Percentiles rank a stretch among this genome's conserved stretches.
phyloP scores from a whole-genome alignment of 2,888 invertebrate species.

The Fissipunctia ypsillon region DNA sequence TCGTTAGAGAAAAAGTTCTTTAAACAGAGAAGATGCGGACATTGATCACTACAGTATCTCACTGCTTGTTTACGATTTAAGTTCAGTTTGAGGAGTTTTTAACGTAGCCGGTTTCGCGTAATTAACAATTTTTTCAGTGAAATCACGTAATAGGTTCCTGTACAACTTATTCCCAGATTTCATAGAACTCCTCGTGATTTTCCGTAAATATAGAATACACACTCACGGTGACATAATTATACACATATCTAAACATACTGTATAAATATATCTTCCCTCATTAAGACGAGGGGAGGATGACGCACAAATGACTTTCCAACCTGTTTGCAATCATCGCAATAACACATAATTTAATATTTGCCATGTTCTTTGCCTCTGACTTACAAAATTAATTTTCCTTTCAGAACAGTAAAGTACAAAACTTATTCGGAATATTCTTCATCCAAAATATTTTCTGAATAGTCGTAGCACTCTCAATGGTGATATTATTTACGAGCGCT shows the following conservation, averaged over 20 bases:
- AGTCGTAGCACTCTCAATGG: conserved; percentile 51
- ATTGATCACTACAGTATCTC: background rate
- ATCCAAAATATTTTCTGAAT: conserved; percentile 51
- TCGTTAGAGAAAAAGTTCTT: no score
- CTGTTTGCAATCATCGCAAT: conserved; percentile 48
- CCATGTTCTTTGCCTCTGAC: conserved; percentile 18
- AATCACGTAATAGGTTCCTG: conserved; percentile 12
- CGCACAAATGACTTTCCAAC: conserved; percentile 48
- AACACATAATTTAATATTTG: conserved; percentile 51
- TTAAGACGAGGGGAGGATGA: conserved; percentile 48
- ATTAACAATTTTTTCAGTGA: conserved; percentile 21
- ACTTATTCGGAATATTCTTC: conserved; percentile 46
- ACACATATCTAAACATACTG: conserved; percentile 44
- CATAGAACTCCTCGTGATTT: conserved; percentile 10
- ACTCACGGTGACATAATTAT: conserved; percentile 31
- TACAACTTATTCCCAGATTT: conserved; percentile 16
- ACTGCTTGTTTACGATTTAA: background rate
- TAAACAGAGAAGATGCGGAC: background rate
- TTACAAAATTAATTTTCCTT: conserved; percentile 55
- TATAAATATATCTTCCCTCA: conserved; percentile 44
- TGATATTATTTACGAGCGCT: conserved; percentile 62
- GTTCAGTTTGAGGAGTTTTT: no score
- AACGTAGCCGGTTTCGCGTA: no score
- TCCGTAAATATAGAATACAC: conserved; percentile 31
- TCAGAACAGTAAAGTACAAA: conserved; percentile 37